Base-by-base conservation (phyloP, 2,797 vertebrate genomes). In the Miichthys miiuy region DNA sequence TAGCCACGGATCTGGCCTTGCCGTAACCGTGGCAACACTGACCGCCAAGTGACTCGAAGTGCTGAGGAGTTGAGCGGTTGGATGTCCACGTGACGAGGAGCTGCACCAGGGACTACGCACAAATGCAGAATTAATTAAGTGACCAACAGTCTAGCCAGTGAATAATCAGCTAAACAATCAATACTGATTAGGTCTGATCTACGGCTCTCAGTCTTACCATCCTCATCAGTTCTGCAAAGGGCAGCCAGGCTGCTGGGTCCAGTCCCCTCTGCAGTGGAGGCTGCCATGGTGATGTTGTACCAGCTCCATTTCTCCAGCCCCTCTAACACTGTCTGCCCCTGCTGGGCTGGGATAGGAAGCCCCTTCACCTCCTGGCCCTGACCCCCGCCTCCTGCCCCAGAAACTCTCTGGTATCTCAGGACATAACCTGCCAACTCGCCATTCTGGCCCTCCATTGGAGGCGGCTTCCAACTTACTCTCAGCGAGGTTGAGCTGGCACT, bases 1-100 rank as follows among this genome's bases (percentile, higher is more conserved):
- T 98, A 99, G 81, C 98, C 97, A 0, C 97, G 97, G 74, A 99
- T 96, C 93, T 98, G 97, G 79, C 98, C 97, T 1, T 97, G 97
- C 71, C 95, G 97, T 82, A 96, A 95, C 92, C 94, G 96, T 75
- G 96, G 97, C 87, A 96, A 89, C 73, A 97, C 97, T 0, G 97
- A 95, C 58, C 96, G 96, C 96, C 97, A 98, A 73, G 94, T 95
- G 87, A 97, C 96, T 68, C 95, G 94, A 83, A 99, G 93, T 1
- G 97, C 96, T 0, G 97, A 97, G 21, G 97, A 96, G 93, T 98
- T 98, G 60, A 98, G 92, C 0, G 95, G 96, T 87, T 96, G 95
- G 79, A 97, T 96, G 74, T 98, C 97, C 86, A 99, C 97, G 80
- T 97, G 97, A 50, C 97, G 96, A 46, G 97, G 97, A 0, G 97